Conservation (phyloP, 1,140 invertebrate genomes). For the Drosophila fuyamai region DNA sequence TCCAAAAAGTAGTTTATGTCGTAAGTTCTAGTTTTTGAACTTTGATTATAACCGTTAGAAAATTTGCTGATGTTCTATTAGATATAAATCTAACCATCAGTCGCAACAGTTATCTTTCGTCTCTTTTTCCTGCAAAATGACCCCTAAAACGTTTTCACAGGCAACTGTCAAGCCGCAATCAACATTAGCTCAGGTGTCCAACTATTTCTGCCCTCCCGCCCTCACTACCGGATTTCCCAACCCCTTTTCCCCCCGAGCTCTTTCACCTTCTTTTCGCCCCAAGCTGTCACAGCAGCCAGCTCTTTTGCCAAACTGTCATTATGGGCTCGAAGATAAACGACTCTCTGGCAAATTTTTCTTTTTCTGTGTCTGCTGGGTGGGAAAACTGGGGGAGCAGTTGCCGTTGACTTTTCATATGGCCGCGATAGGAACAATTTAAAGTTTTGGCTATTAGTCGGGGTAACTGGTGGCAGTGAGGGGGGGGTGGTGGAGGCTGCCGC, state of each 20-base stretch:
- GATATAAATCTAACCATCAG: conserved; percentile 8
- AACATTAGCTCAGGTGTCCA: conserved; percentile 49
- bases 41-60: not conserved
- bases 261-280: conserved; percentile 14
- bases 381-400: conserved; percentile 12
- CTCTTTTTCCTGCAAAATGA: conserved; percentile 6
- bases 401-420: conserved; percentile 79
- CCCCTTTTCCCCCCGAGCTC: not conserved
- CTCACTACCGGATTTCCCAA: not conserved
- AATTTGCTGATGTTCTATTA: not conserved
- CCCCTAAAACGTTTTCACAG: conserved; percentile 37
- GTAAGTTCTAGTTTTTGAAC: no score
- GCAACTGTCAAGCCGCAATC: conserved; percentile 52
- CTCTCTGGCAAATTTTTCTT: conserved; percentile 67
- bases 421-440: conserved; percentile 78
- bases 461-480: conserved; percentile 25
- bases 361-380: conserved; percentile 22
- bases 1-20: no score
- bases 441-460: conserved; percentile 76
- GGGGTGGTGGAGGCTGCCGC: conserved; percentile 1
- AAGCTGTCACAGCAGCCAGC: conserved; percentile 72
- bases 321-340: conserved; percentile 80
- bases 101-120: conserved; percentile 21
- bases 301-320: conserved; percentile 76
- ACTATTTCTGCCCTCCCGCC: conserved; percentile 8